These are phyloP conservation scores for Criorhina ranunculi DNA, from an alignment of 2,888 invertebrate species.

Conservation along the genomic window DNA sequence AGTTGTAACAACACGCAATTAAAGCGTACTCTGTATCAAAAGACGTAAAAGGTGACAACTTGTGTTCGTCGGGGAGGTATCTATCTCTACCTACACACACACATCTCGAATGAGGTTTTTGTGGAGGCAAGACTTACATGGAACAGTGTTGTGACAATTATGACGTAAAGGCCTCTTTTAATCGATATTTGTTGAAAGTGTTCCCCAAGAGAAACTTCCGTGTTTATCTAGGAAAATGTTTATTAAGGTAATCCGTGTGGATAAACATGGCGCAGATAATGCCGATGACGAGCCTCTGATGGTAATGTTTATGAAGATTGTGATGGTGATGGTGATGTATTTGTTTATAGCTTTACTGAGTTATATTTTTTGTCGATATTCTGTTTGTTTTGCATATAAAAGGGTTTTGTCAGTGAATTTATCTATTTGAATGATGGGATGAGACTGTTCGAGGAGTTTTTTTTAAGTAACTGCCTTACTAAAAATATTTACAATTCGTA, in stretches of 20 bases:
- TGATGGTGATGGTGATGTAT: slow-evolving; percentile 38
- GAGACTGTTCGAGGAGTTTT: slow-evolving; percentile 12
- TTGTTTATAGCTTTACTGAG: slow-evolving; percentile 16
- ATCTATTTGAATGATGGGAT: slow-evolving; percentile 26
- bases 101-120: background rate
- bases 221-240: slow-evolving; percentile 43
- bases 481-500: slow-evolving; percentile 12
- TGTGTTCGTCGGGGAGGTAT: background rate
- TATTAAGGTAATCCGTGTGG: slow-evolving; percentile 44
- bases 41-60: slow-evolving; percentile 10
- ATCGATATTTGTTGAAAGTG: slow-evolving; percentile 31
- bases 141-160: slow-evolving; percentile 38
- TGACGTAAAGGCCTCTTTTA: slow-evolving; percentile 35
- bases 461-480: background rate
- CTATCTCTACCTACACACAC: background rate
- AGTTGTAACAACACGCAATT: slow-evolving; percentile 44
- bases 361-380: background rate
- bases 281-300: slow-evolving; percentile 11
- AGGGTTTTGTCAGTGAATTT: slow-evolving; percentile 15
- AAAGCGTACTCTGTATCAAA: slow-evolving; percentile 26
- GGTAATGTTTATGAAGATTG: slow-evolving; percentile 11
- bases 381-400: slow-evolving; percentile 19
- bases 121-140: background rate
- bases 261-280: slow-evolving; percentile 54
- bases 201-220: slow-evolving; percentile 14